Conservation (phyloP, 2,797 vertebrate species). For the Microhierax caerulescens region DNA sequence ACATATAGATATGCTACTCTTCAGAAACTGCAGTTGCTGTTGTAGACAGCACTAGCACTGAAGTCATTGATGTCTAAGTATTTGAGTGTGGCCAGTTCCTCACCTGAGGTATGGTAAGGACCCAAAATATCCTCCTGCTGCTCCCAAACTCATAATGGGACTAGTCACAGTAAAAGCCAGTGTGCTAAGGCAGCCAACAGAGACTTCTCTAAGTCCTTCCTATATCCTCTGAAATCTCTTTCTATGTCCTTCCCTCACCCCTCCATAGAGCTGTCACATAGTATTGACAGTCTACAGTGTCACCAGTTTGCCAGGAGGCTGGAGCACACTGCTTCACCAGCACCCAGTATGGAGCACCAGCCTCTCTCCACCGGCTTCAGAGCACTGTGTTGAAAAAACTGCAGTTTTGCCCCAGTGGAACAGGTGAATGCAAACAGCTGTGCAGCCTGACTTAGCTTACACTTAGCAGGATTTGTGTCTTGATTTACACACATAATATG, state of each 20-base stretch:
- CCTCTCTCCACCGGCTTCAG: background rate
- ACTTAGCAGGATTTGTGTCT: background rate
- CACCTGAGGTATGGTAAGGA: background rate
- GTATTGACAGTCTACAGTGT: background rate
- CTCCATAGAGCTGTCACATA: background rate
- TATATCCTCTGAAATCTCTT: background rate
- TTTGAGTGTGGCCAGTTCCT: background rate
- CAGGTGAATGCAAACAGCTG: fast-evolving
- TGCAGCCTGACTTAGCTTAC: background rate
- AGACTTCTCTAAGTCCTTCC: background rate
- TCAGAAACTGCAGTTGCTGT: background rate
- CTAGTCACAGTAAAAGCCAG: background rate
- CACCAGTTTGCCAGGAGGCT: background rate
- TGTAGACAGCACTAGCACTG: background rate
- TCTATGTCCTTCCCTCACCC: background rate
- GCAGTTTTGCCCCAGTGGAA: background rate
- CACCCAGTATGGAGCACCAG: background rate
- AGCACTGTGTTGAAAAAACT: fast-evolving
- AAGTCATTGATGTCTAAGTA: background rate
- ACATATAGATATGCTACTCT: background rate
- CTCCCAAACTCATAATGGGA: background rate
- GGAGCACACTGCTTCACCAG: fast-evolving
- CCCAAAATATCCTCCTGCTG: background rate
- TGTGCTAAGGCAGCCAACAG: background rate
- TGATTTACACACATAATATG: background rate